phyloP scores from a whole-genome alignment of 1,140 invertebrate species.

The Cryptotermes secundus region DNA sequence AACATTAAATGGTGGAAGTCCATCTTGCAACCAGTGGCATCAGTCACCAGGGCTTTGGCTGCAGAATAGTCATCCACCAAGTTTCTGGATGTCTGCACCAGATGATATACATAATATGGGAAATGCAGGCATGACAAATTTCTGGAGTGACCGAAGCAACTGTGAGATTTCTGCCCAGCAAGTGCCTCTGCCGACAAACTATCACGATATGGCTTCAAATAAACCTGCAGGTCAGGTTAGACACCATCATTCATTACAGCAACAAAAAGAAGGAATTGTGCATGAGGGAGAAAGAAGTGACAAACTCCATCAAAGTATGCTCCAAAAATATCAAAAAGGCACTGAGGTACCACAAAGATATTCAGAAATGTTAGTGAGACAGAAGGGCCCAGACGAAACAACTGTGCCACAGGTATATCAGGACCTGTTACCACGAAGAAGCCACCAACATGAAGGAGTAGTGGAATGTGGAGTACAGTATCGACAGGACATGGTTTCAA shows the following conservation, averaged over 20 bases:
- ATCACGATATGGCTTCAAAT: background rate
- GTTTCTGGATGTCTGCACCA: constrained; percentile 14
- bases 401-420: background rate
- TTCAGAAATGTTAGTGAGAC: background rate
- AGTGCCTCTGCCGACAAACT: background rate
- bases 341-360: background rate
- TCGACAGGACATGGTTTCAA: background rate
- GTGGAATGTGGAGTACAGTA: background rate
- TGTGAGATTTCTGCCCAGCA: constrained; percentile 23
- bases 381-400: background rate
- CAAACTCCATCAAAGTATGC: background rate
- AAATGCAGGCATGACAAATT: constrained; percentile 1
- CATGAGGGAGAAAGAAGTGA: constrained; percentile 1
- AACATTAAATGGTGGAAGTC: background rate
- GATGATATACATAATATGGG: constrained; percentile 15
- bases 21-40: constrained; percentile 8
- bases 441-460: background rate
- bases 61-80: constrained; percentile 13
- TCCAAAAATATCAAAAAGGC: background rate
- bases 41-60: constrained; percentile 12
- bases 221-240: background rate
- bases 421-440: background rate
- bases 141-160: background rate
- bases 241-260: background rate
- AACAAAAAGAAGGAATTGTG: background rate